These are phyloP conservation scores for Picus viridis DNA, from an alignment of 2,797 vertebrate species.

Conservation along the genomic window DNA sequence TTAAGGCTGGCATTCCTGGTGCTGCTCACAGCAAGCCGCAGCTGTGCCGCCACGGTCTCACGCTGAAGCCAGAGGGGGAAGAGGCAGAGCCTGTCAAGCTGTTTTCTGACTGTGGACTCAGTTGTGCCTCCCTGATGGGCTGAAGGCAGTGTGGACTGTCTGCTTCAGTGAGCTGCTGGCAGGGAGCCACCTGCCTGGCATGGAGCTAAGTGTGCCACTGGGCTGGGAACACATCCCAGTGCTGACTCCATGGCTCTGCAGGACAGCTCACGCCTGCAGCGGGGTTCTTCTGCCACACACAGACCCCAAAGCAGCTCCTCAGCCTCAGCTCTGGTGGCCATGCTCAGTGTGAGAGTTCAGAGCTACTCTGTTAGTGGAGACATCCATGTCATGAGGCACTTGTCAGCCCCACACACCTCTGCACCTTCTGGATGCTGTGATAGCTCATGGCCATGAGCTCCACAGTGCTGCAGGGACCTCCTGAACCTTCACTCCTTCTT, in stretches of 20 bases:
- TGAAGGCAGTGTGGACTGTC: fast-evolving
- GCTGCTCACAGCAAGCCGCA: background rate
- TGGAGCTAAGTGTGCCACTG: background rate
- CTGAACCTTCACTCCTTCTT: background rate
- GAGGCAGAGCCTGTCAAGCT: background rate
- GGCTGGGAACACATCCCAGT: background rate
- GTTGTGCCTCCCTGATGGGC: background rate
- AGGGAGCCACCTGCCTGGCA: background rate
- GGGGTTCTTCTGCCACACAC: background rate
- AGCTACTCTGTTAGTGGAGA: background rate
- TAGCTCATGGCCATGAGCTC: background rate
- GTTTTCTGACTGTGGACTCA: background rate
- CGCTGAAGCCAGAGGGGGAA: background rate
- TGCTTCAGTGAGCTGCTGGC: background rate
- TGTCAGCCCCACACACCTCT: background rate
- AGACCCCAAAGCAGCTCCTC: background rate
- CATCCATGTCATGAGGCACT: fast-evolving
- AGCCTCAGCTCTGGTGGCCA: background rate
- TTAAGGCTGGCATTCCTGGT: background rate
- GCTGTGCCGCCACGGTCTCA: background rate
- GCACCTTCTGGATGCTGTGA: background rate
- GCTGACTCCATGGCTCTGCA: fast-evolving
- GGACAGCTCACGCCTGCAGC: fast-evolving
- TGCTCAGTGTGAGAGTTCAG: background rate
- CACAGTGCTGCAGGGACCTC: background rate